These are phyloP conservation scores for Pterocles orientalis DNA, from an alignment of 2,113 vertebrate genomes.

Conservation along the genomic window DNA sequence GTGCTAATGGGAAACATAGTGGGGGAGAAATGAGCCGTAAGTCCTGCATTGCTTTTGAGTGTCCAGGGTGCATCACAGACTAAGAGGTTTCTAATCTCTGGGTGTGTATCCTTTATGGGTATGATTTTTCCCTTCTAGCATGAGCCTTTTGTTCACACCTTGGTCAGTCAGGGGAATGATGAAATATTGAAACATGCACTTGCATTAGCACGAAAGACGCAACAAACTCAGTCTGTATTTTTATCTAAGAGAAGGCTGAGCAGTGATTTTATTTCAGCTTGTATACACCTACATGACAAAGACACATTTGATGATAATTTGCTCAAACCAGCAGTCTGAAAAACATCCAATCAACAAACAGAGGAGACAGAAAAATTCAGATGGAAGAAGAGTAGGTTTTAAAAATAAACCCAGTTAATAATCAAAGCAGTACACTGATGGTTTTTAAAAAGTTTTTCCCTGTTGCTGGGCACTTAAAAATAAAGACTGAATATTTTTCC, in stretches of 20 bases:
- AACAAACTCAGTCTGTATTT: background rate
- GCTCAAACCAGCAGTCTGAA: background rate
- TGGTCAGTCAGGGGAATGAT: conserved; percentile 30
- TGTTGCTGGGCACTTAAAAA: background rate
- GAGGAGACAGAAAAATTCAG: background rate
- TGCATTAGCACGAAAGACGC: background rate
- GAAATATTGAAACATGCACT: background rate
- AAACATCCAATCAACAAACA: background rate
- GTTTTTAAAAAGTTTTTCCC: background rate
- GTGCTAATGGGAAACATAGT: background rate
- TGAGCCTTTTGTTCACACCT: conserved; percentile 9
- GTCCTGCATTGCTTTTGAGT: background rate
- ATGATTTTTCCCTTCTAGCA: conserved; percentile 8
- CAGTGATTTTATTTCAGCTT: background rate
- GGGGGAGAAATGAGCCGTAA: background rate
- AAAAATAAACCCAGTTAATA: background rate
- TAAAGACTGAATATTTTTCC: background rate
- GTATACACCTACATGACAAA: background rate
- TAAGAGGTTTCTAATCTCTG: background rate
- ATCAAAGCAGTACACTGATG: background rate
- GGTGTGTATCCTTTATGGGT: background rate
- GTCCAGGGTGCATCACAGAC: background rate
- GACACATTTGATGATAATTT: background rate
- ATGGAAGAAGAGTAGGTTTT: background rate
- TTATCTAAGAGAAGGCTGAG: background rate